A percentile compares a stretch with the other conserved stretches of the same genome.
Conservation (phyloP, 2,888 invertebrate genomes). For the Glyphotaelius pellucidus region DNA sequence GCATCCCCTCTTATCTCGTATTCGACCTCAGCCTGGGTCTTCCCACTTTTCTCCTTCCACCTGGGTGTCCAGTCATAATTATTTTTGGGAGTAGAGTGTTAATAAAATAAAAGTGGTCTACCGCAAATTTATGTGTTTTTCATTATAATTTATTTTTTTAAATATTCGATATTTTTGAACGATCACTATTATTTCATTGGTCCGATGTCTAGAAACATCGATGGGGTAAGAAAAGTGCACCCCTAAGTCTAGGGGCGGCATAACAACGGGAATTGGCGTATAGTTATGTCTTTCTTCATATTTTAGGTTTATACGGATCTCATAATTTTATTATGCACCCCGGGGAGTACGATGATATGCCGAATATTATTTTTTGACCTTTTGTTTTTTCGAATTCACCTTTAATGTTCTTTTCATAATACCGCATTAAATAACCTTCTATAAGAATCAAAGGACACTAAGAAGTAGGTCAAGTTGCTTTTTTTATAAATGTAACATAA, state of each 20-base stretch:
- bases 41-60: too few species aligned
- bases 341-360: constrained; percentile 34
- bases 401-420: constrained; percentile 5
- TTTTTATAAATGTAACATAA: neutral
- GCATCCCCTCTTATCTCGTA: too few species aligned
- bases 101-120: too few species aligned
- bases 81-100: too few species aligned
- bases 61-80: too few species aligned
- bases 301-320: constrained; percentile 58
- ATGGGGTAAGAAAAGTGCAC: neutral
- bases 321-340: constrained; percentile 60
- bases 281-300: constrained; percentile 55
- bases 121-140: too few species aligned
- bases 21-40: too few species aligned
- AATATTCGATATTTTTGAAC: too few species aligned
- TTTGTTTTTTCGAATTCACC: constrained; percentile 8
- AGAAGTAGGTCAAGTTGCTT: neutral
- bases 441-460: neutral
- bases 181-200: too few species aligned
- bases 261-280: constrained; percentile 15
- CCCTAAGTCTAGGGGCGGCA: neutral
- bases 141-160: too few species aligned
- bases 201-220: too few species aligned
- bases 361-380: constrained; percentile 27
- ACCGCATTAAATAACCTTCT: neutral